Evolutionary conservation across 2,797 vertebrate genomes (phyloP), one percentile per base, ranked within the genome.

Genomic region (Sebastiscus albofasciatus): DNA sequence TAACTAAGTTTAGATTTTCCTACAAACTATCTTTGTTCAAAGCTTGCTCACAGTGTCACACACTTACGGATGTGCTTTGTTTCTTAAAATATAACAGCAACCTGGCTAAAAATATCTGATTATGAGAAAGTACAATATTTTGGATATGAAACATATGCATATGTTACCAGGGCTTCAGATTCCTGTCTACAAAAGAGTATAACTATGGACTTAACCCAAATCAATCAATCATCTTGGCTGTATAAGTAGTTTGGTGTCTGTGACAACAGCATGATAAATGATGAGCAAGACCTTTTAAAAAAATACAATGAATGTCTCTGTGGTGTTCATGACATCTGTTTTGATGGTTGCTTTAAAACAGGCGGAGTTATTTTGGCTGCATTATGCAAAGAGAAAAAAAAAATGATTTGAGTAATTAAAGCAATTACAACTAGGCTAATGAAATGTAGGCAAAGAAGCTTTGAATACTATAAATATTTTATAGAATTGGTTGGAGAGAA

Each of bases 1-100:
- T 52, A 70, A 81, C 60, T 46, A 67, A 83, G 70, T 80, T 75
- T 62, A 33, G 65, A 72, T 81, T 46, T 54, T 59, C 42, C 52
- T 59, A 22, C 10, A 46, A 64, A 52, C 6, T 71, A 6, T 42
- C 14, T 46, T 34, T 33, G 22, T 55, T 80, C 46, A 42, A 72
- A 42, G 16, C 72, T 56, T 64, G 24, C n/a, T 67, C 58, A 59
- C 24, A 65, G n/a, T 29, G 34, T 34, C 6, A 14, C 11, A 4
- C 8, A 49, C 7, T 67, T 31, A 31, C n/a, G 67, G 7, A 67
- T 27, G 68, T 20, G 18, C 22, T 55, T 31, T 27, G 10, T 72
- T 68, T 67, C 34, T 66, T 42, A 3, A 18, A 55, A 29, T 68
- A 26, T 22, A 18, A 46, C 22, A 0, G 33, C 5, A 54, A 42